These are phyloP conservation scores for Macrocentrus cingulum DNA, from an alignment of 1,140 invertebrate species.

Conservation along the genomic window DNA sequence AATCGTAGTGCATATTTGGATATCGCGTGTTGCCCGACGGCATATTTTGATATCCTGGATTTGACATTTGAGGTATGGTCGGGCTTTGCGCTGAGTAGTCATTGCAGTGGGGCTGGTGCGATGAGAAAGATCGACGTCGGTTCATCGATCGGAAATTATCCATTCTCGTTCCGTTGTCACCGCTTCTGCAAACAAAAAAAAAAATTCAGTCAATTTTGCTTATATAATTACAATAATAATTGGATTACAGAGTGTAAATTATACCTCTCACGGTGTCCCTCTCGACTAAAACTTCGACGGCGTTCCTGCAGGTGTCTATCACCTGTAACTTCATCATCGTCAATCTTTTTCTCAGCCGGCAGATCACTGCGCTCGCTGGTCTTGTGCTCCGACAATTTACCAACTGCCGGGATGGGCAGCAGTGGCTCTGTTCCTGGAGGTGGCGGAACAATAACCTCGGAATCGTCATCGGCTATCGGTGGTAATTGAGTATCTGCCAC, in stretches of 20 bases:
- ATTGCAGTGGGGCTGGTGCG: conserved; percentile 45
- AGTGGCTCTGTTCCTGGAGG: conserved; percentile 57
- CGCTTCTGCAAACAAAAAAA: conserved; percentile 36
- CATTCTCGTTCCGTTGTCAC: conserved; percentile 45
- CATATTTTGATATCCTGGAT: conserved; percentile 44
- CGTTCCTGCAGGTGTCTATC: conserved; percentile 50
- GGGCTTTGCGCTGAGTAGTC: conserved; percentile 43
- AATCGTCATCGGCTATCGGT: conserved; percentile 45
- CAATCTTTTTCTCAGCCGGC: conserved; percentile 40
- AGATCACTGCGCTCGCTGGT: conserved; percentile 36
- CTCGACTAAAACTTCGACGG: conserved; percentile 51
- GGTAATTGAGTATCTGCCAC: conserved; percentile 42
- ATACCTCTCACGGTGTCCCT: conserved; percentile 53
- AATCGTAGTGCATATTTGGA: conserved; percentile 54
- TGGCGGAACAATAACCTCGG: conserved; percentile 47
- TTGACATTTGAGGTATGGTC: conserved; percentile 41
- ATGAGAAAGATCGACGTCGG: conserved; percentile 49
- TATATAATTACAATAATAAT: conserved; percentile 15
- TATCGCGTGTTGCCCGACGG: conserved; percentile 46
- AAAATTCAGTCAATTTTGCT: conserved; percentile 1
- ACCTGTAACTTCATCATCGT: conserved; percentile 34
- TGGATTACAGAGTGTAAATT: too few species aligned
- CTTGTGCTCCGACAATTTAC: conserved; percentile 36
- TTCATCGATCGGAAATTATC: conserved; percentile 48
- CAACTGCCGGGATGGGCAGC: conserved; percentile 49